Base-by-base conservation (phyloP, 2,797 vertebrate species). In the Macropus fuliginosus region DNA sequence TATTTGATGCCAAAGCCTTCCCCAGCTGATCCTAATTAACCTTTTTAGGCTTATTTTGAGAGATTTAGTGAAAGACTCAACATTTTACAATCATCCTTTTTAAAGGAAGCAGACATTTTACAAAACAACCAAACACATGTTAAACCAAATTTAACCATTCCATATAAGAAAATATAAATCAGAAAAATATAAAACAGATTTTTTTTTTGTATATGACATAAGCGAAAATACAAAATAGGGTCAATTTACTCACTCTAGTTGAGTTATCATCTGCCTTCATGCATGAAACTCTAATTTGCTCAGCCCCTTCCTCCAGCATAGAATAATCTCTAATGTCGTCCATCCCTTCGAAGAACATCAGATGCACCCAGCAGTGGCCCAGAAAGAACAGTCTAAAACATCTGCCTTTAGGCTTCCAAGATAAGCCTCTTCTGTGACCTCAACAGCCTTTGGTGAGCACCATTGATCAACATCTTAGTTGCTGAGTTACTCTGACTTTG, bases 361-460 rank as follows among this genome's bases (percentile, higher is more conserved):
- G 74, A 93, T 91, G 9, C 89, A 50, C 0, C 0, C 18, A 93
- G 89, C 92, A 94, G n/a, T 54, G 56, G 93, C 74, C 9, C 46
- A 12, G 31, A 94, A 52, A 57, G 52, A 62, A 56, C 93, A 81
- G 96, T 54, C 56, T n/a, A 81, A 96, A 96, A 56, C 95, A 94
- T 90, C 52, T 93, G 27, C 74, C 40, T 87, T 87, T 46, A 87
- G 27, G 40, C 9, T 87, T 46, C 94, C 16, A 24, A 96, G 95
- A 95, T 94, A 95, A 96, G 92, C 95, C 29, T 59, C 21, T 81
- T n/a, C n/a, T 95, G 92, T 57, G 55, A 94, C 91, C 92, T 87
- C 50, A 12, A 34, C 34, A 94, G 27, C 56, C 31, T 18, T 56
- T 91, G 54, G 28, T 16, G n/a, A 66, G 89, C n/a, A 3, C 54